These are phyloP conservation scores for Netelia virgata DNA, from an alignment of 2,888 invertebrate species.

Conservation along the genomic window DNA sequence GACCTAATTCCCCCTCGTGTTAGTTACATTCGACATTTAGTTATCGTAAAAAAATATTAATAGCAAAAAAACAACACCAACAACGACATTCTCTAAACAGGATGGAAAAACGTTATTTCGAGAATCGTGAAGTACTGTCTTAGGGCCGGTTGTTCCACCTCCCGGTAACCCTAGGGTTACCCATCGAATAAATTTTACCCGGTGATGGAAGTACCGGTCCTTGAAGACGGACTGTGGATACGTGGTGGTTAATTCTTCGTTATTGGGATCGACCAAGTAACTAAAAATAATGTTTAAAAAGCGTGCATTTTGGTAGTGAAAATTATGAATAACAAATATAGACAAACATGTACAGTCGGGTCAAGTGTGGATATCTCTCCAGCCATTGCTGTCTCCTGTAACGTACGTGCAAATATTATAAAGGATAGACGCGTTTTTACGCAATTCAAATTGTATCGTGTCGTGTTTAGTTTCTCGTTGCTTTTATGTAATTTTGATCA, in stretches of 20 bases:
- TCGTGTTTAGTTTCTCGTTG: background rate
- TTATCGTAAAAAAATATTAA: slow-evolving; percentile 43
- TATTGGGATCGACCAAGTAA: slow-evolving; percentile 15
- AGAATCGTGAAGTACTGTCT: background rate
- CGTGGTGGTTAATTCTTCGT: slow-evolving; percentile 25
- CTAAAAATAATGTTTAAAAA: slow-evolving; percentile 26
- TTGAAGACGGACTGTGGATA: background rate
- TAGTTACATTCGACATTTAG: slow-evolving; percentile 78
- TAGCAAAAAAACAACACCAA: slow-evolving; percentile 5
- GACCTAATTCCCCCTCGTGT: slow-evolving; percentile 81
- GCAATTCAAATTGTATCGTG: background rate
- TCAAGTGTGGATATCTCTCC: slow-evolving; percentile 82
- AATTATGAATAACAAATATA: slow-evolving; percentile 78
- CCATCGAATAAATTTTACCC: no score
- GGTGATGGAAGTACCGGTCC: no score
- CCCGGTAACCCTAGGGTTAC: no score
- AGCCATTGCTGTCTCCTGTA: slow-evolving; percentile 82
- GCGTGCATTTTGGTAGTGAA: slow-evolving; percentile 58
- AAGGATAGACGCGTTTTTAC: slow-evolving; percentile 29
- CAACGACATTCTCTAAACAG: slow-evolving; percentile 43
- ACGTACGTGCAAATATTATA: slow-evolving; percentile 80
- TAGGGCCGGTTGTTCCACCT: no score
- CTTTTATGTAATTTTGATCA: slow-evolving; percentile 3
- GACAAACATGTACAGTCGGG: slow-evolving; percentile 82
- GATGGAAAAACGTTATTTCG: slow-evolving; percentile 24